Evolutionary conservation across 2,113 vertebrate species (phyloP).

Genomic region (Ophthalmolycus amberensis): DNA sequence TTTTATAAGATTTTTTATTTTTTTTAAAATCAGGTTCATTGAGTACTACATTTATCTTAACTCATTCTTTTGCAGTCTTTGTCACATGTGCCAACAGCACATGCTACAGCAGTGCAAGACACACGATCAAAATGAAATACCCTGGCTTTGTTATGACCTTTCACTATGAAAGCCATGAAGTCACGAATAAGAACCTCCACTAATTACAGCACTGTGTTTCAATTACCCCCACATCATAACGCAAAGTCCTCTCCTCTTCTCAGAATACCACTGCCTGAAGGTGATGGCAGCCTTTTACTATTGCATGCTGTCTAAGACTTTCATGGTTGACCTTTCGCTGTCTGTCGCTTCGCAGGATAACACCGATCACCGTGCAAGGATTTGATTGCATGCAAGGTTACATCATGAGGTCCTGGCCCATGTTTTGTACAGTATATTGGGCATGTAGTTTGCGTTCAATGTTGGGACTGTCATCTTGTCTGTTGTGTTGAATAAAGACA

Average conservation of each 20-base stretch:
- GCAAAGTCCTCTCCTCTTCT: conserved; percentile 28
- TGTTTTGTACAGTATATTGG: conserved; percentile 32
- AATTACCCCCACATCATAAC: conserved; percentile 68
- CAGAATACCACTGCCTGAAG: conserved; percentile 74
- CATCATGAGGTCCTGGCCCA: conserved; percentile 29
- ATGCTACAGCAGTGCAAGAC: background rate
- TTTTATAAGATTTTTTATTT: background rate
- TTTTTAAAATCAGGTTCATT: background rate
- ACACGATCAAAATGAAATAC: conserved; percentile 32
- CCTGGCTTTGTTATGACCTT: conserved; percentile 16
- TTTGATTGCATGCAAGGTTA: conserved; percentile 49
- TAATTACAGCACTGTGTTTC: conserved; percentile 62
- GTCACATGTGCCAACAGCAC: background rate
- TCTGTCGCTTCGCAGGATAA: conserved; percentile 61
- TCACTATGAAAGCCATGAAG: conserved; percentile 39
- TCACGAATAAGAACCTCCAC: conserved; percentile 55
- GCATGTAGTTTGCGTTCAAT: conserved; percentile 13
- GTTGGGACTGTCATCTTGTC: conserved; percentile 22
- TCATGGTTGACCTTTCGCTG: conserved; percentile 75
- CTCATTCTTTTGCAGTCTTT: background rate
- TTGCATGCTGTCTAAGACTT: conserved; percentile 63
- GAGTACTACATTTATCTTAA: background rate
- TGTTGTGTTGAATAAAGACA: conserved; percentile 3
- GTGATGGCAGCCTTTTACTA: conserved; percentile 74
- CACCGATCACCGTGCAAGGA: conserved; percentile 42